A percentile compares a stretch with the other conserved stretches of the same genome.
Evolutionary conservation across 2,797 vertebrate species (phyloP).

Genomic region (Crocodylus rhombifer): DNA sequence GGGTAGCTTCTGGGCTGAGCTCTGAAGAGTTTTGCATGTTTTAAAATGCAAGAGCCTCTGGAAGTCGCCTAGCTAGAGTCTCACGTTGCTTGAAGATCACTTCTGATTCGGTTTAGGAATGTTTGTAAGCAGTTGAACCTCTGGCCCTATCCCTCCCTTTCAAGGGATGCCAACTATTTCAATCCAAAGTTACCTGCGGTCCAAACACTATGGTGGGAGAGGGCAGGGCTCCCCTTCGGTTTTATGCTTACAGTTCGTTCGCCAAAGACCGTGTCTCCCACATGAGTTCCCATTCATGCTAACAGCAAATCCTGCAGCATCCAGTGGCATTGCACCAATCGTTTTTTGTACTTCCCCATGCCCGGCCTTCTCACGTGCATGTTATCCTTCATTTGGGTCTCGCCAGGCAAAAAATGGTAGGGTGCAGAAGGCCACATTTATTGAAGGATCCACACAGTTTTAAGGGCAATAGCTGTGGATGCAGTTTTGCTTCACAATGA

Average conservation of each 20-base stretch:
- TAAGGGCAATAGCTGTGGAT: background rate
- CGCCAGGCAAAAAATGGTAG: background rate
- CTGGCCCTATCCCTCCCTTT: background rate
- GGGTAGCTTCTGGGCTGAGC: constrained; percentile 21
- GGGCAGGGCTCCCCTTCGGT: background rate
- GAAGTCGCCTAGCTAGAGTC: constrained; percentile 18
- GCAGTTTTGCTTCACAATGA: background rate
- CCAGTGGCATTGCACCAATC: background rate
- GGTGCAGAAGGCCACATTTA: no score
- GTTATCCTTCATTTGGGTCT: background rate
- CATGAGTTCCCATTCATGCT: background rate
- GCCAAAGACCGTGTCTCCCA: background rate
- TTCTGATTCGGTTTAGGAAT: constrained; percentile 12
- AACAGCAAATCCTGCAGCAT: background rate
- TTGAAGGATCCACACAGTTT: background rate
- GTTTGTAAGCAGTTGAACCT: background rate
- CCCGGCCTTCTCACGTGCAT: no score
- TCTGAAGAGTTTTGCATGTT: constrained; percentile 22
- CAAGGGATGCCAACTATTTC: background rate
- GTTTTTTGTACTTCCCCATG: background rate
- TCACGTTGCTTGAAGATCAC: constrained; percentile 28
- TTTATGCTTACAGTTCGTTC: background rate
- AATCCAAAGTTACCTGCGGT: rapidly evolving
- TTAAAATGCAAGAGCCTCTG: background rate
- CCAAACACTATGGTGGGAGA: background rate